Conservation (phyloP, 2,113 vertebrate species). For the Galeopterus variegatus region DNA sequence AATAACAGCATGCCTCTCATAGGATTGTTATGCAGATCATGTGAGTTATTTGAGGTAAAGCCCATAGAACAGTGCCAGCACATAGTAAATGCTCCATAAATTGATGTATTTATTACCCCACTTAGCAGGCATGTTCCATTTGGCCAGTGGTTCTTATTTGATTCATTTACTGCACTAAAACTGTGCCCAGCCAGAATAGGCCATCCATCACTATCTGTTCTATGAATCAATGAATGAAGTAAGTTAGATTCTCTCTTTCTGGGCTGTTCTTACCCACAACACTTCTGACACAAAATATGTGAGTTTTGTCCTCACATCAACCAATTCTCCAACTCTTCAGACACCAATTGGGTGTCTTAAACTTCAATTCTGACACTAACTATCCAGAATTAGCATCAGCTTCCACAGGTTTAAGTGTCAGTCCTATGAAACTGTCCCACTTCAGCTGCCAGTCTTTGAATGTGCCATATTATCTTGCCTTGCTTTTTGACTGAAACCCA, state of each 20-base stretch:
- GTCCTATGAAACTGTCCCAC: background rate
- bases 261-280: background rate
- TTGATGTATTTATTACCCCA: background rate
- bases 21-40: background rate
- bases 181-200: background rate
- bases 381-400: background rate
- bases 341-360: background rate
- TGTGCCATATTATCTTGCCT: background rate
- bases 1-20: background rate
- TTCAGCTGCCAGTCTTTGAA: background rate
- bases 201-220: background rate
- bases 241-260: conserved; percentile 35
- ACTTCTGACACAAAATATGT: background rate
- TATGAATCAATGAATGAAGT: background rate
- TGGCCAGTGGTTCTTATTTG: background rate
- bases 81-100: background rate
- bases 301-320: background rate
- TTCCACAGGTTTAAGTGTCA: background rate
- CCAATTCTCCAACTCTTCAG: background rate
- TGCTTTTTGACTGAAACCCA: conserved; percentile 14
- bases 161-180: background rate
- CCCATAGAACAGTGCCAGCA: background rate
- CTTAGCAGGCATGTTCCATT: background rate
- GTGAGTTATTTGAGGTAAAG: background rate
- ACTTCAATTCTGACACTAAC: conserved; percentile 15